These are phyloP conservation scores for Drosophila tropicalis DNA, from an alignment of 1,140 invertebrate species.

Conservation along the genomic window DNA sequence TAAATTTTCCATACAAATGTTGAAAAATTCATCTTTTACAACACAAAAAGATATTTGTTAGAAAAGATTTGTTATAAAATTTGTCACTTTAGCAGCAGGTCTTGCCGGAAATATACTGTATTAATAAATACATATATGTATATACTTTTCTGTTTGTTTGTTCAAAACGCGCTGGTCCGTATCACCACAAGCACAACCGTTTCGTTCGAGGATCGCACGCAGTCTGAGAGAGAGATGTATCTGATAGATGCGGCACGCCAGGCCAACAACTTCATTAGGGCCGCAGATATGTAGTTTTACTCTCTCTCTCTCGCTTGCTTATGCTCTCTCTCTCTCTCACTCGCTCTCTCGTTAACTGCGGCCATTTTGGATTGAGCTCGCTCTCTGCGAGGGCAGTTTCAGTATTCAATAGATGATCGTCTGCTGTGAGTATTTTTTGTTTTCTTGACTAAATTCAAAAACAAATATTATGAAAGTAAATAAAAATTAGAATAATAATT, in stretches of 20 bases:
- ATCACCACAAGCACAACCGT: conserved; percentile 73
- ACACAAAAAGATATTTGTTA: conserved; percentile 10
- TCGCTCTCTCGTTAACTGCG: conserved; percentile 46
- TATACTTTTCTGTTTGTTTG: conserved; percentile 3
- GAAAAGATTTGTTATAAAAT: conserved; percentile 11
- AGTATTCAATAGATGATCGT: not conserved
- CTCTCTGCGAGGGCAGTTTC: conserved; percentile 41
- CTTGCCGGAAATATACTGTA: conserved; percentile 1
- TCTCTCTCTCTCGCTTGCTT: conserved; percentile 14
- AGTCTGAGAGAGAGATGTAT: conserved; percentile 74
- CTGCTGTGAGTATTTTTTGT: too few species aligned
- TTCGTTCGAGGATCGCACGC: conserved; percentile 77
- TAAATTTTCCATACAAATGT: conserved; percentile 33
- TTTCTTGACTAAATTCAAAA: too few species aligned
- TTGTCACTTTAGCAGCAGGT: conserved; percentile 13
- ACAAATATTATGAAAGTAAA: too few species aligned
- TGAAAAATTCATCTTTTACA: conserved; percentile 16
- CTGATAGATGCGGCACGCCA: conserved; percentile 28
- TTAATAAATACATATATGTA: conserved; percentile 2
- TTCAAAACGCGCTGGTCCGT: conserved; percentile 38
- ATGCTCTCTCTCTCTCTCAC: too few species aligned
- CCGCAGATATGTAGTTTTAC: not conserved
- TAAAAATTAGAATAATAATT: too few species aligned
- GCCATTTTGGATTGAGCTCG: conserved; percentile 71
- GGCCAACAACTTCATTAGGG: too few species aligned